Evolutionary conservation across 2,113 vertebrate species (phyloP), one percentile per base, ranked within the genome.

Genomic region (Barbus barbus): DNA sequence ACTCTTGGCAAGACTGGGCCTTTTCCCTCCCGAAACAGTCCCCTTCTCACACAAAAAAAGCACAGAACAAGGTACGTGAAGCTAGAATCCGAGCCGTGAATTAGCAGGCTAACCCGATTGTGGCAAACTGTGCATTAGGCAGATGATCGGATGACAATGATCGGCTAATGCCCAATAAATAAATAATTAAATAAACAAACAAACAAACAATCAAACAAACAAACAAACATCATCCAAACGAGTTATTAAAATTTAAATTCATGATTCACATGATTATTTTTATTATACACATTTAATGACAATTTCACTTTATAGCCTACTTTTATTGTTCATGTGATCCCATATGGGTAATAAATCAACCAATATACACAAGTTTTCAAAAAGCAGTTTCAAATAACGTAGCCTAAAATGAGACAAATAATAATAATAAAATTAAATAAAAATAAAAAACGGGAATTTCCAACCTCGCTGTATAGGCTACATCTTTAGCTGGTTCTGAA

Each of bases 1-100:
- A 74, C 85, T 87, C 84, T 85, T 61, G 78, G 88, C 90, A 89
- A 90, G 85, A 90, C 88, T 63, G 81, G 77, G 71, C 82, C 80
- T 81, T 79, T 82, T 83, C 87, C 65, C 65, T 53, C 46, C 80
- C 65, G 63, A 71, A 38, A 71, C 48, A 71, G 80, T 87, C 81
- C 74, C n/a, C 84, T 87, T 51, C 16, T 71, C 11, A 81, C 56
- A 80, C 33, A 80, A 11, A 44, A 41, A 18, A 84, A 18, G 28
- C 44, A 36, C 31, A 13, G 53, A 72, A 41, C 9, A 28, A 67
- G 78, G 60, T 80, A 48, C 26, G 60, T 65, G 41, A 61, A 12
- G n/a, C 26, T 65, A 80, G 12, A 80, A 67, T 48, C 38, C 3
- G 22, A 14, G 48, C 9, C 31, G 33, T 60, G 12, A 44, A 13